phyloP scores from a whole-genome alignment of 1,140 invertebrate species.

The Trachelipus rathkii region DNA sequence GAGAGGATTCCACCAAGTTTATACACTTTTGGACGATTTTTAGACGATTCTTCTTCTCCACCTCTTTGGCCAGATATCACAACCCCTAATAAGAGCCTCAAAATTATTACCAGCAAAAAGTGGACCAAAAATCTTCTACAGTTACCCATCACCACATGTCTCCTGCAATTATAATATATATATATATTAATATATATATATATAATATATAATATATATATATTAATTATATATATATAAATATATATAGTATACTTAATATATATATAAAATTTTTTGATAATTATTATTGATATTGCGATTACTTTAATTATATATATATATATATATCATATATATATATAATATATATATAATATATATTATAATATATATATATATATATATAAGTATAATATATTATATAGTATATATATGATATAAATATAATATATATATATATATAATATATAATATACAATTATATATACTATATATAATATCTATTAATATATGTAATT shows the following conservation, averaged over 20 bases:
- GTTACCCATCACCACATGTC: not conserved
- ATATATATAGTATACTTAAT: not conserved
- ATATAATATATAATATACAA: too few relatives aligned
- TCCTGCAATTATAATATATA: not conserved
- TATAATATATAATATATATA: not conserved
- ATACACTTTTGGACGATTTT: slow-evolving; percentile 45
- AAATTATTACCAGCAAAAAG: not conserved
- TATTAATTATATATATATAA: not conserved
- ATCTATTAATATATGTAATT: too few relatives aligned
- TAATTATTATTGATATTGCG: too few relatives aligned
- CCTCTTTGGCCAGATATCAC: slow-evolving; percentile 16
- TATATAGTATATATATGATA: too few relatives aligned
- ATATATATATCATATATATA: too few relatives aligned
- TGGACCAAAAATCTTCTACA: slow-evolving; percentile 2
- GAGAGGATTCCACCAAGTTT: slow-evolving; percentile 82
- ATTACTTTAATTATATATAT: too few relatives aligned
- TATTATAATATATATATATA: too few relatives aligned
- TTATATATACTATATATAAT: too few relatives aligned
- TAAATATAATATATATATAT: too few relatives aligned
- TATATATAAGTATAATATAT: too few relatives aligned
- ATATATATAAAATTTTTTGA: too few relatives aligned
- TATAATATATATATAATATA: too few relatives aligned
- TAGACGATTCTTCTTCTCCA: not conserved
- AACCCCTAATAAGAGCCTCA: not conserved
- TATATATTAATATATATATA: slow-evolving; percentile 1